Evolutionary conservation across 2,113 vertebrate genomes (phyloP).

Genomic region (Odobenus rosmarus): DNA sequence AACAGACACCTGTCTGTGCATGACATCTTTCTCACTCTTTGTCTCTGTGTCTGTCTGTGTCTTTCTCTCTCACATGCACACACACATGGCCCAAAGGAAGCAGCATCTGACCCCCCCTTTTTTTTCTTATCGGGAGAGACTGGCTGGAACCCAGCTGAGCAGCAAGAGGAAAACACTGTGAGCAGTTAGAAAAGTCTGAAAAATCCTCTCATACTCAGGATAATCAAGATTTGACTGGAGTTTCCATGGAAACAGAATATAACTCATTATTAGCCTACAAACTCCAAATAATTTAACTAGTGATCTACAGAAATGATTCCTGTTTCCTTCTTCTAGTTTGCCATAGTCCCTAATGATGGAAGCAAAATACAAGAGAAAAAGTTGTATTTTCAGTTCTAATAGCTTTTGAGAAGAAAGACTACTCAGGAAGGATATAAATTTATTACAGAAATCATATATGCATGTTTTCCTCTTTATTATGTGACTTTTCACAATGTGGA

Average conservation of each 20-base stretch:
- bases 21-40: neutral
- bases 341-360: neutral
- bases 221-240: neutral
- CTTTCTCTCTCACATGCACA: neutral
- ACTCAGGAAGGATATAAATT: neutral
- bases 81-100: neutral
- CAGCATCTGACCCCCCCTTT: neutral
- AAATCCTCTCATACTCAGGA: neutral
- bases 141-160: neutral
- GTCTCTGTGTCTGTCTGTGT: neutral
- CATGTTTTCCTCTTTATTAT: neutral
- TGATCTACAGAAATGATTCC: neutral
- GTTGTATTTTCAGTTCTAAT: neutral
- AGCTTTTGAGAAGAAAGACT: neutral
- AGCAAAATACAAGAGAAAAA: neutral
- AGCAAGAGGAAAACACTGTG: neutral
- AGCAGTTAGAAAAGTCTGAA: neutral
- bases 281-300: neutral
- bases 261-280: neutral
- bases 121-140: neutral
- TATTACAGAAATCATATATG: neutral
- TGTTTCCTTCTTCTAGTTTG: neutral
- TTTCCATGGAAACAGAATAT: slow-evolving; percentile 31
- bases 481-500: neutral
- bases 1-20: neutral